These are phyloP conservation scores for Leptosomus discolor DNA, from an alignment of 2,113 vertebrate genomes.

Conservation along the genomic window DNA sequence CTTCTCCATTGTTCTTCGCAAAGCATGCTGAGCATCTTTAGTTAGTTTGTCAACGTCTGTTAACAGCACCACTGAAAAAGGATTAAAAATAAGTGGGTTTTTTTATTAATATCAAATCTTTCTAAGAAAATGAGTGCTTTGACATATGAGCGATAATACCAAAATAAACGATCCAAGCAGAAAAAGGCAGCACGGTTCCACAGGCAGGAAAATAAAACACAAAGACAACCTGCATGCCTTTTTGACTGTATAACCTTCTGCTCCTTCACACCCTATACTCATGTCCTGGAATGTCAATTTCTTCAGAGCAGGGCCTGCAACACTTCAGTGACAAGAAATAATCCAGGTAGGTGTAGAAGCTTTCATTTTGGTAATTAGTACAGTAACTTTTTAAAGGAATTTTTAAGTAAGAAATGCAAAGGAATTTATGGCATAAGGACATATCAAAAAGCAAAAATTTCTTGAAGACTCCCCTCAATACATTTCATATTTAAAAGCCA, in stretches of 20 bases:
- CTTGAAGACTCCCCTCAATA: background rate
- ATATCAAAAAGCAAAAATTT: background rate
- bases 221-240: background rate
- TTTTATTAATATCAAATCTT: background rate
- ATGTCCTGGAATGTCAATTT: background rate
- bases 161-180: background rate
- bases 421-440: background rate
- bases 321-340: background rate
- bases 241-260: background rate
- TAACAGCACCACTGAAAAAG: slow-evolving; percentile 87
- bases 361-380: background rate
- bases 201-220: background rate
- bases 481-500: background rate
- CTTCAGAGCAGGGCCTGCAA: background rate
- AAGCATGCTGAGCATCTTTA: slow-evolving; percentile 94
- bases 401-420: background rate
- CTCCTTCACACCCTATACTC: background rate
- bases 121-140: background rate
- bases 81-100: background rate
- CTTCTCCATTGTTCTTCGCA: slow-evolving; percentile 98
- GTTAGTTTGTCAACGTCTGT: slow-evolving; percentile 96
- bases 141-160: background rate
- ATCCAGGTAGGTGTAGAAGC: background rate
- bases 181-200: background rate
- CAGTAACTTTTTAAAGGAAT: background rate